Evolutionary conservation across 1,140 invertebrate species (phyloP), one percentile per base, ranked within the genome.

Genomic region (Magallana gigas): DNA sequence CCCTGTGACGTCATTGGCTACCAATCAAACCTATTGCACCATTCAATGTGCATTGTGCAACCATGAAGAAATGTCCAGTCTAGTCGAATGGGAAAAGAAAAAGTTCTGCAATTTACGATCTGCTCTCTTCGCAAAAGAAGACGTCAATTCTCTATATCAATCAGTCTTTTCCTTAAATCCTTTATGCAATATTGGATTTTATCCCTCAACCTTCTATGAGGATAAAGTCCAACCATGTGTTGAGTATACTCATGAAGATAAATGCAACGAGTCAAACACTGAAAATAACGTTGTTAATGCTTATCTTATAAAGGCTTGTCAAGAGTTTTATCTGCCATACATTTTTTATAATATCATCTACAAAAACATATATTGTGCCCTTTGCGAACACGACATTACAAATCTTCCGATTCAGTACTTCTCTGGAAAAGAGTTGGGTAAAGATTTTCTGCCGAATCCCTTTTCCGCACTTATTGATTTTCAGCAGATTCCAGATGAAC

Each of bases 341-440:
- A 11, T 9, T 1, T 8, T 29, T 29, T 0, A 29, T 12, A 8
- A 76, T 9, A 36, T 3, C 12, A 11, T 29, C 23, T 76, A 76
- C 23, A 76, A 76, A 76, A 76, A 76, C 68, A 76, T 76, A 76
- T 76, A 76, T 36, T 76, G 68, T 76, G 68, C 68, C 7, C 18
- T 76, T 7, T 76, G 68, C 23, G 68, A 76, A 8, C 1, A 29
- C 12, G 23, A 18, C 7, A 11, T 29, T 9, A 29, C 9, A 29
- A 29, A 29, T 4, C 8, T 76, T 7, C 12, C 18, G 2, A 76
- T 76, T 76, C 23, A 76, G 14, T 29, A 36, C 23, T 5, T 8
- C 68, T 1, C 11, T 8, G 7, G 2, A 12, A 23, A 11, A 29
- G 3, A 6, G 9, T 3, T 29, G 23, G 9, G 4, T 76, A 23